phyloP scores from a whole-genome alignment of 2,113 vertebrate genomes.

The Falcunculus frontatus region DNA sequence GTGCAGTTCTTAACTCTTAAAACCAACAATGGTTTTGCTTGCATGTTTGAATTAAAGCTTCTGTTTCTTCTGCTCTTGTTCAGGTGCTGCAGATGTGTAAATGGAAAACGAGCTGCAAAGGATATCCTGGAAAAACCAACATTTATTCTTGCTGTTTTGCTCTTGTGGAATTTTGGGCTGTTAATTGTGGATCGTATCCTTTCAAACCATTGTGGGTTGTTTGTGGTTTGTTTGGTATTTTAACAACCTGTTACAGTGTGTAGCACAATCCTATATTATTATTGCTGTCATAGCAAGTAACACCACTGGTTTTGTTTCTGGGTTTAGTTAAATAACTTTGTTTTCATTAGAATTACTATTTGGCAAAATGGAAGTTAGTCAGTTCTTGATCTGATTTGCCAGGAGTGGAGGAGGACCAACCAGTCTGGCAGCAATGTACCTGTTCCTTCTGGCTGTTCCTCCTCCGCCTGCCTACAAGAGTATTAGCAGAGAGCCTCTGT shows the following conservation, averaged over 20 bases:
- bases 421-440: background rate
- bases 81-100: constrained; percentile 87
- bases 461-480: background rate
- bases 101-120: constrained; percentile 73
- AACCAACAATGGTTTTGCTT: background rate
- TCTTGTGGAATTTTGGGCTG: constrained; percentile 94
- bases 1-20: background rate
- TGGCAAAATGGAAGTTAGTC: background rate
- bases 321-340: background rate
- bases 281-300: background rate
- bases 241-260: background rate
- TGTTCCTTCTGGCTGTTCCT: background rate
- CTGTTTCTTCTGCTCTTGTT: background rate
- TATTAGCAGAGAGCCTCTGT: background rate
- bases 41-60: background rate
- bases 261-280: background rate
- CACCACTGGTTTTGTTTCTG: background rate
- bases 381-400: background rate
- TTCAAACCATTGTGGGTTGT: background rate
- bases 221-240: background rate
- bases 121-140: constrained; percentile 77
- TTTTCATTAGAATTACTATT: background rate
- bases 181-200: constrained; percentile 97
- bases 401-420: background rate
- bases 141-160: constrained; percentile 85